These are phyloP conservation scores for Ips nitidus DNA, from an alignment of 1,140 invertebrate species.

Conservation along the genomic window DNA sequence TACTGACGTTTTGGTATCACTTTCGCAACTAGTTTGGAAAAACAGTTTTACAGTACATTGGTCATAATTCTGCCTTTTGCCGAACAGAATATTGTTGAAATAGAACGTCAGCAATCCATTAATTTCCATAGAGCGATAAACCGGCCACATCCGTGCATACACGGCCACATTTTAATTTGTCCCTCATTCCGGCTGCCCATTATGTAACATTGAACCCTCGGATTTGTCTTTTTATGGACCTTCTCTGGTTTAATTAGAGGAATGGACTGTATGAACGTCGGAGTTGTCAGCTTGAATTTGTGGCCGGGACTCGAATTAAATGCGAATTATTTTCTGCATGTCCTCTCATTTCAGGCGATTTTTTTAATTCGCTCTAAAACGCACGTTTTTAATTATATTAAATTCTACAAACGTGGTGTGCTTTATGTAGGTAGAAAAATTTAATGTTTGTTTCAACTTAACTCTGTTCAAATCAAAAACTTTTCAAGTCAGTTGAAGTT, in stretches of 20 bases:
- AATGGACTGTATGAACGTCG: conserved; percentile 29
- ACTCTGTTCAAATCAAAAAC: too few relatives aligned
- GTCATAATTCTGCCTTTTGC: too few relatives aligned
- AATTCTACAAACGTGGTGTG: too few relatives aligned
- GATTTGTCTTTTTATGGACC: conserved; percentile 37
- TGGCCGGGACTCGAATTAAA: conserved; percentile 25
- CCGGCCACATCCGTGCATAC: conserved; percentile 29
- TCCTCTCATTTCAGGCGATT: background rate
- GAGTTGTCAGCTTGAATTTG: conserved; percentile 31
- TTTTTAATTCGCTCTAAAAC: too few relatives aligned
- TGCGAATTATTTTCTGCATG: conserved; percentile 16
- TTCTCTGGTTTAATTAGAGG: conserved; percentile 34
- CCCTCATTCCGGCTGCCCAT: conserved; percentile 29
- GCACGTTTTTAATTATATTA: too few relatives aligned
- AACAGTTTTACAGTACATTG: too few relatives aligned
- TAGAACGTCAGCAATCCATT: conserved; percentile 16
- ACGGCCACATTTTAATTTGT: conserved; percentile 36
- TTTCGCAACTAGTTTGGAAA: too few relatives aligned
- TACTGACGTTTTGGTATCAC: too few relatives aligned
- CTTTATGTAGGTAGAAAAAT: too few relatives aligned
- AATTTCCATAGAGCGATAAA: conserved; percentile 32
- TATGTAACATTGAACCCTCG: conserved; percentile 29
- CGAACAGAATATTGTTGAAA: too few relatives aligned
- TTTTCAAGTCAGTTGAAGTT: too few relatives aligned
- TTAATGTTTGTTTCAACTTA: too few relatives aligned